Evolutionary conservation across 2,888 invertebrate species (phyloP).

Genomic region (Congeria kusceri): DNA sequence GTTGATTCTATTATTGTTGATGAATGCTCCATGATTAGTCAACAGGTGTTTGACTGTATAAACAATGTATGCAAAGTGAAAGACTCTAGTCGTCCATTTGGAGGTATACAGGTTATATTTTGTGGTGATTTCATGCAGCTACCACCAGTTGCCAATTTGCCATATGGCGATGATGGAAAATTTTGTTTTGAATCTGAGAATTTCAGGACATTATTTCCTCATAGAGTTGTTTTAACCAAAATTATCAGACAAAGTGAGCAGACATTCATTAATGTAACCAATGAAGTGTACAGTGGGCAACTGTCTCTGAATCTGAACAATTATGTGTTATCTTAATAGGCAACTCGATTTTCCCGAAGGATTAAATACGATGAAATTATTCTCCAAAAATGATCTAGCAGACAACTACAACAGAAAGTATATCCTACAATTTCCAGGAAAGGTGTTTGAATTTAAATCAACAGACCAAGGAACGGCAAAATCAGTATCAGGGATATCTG

Average conservation of each 20-base stretch:
- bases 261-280: background rate
- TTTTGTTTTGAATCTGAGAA: constrained; percentile 43
- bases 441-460: background rate
- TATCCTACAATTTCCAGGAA: background rate
- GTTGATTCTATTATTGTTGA: constrained; percentile 40
- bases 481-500: background rate
- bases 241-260: constrained; percentile 13
- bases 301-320: background rate
- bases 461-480: background rate
- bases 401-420: background rate
- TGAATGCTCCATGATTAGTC: constrained; percentile 48
- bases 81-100: constrained; percentile 11
- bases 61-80: constrained; percentile 16
- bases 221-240: constrained; percentile 26
- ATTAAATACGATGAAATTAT: background rate
- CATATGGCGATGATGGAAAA: constrained; percentile 41
- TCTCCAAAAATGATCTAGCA: background rate
- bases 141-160: constrained; percentile 48
- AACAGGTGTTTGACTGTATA: constrained; percentile 24
- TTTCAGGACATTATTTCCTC: constrained; percentile 27
- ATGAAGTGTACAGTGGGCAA: background rate
- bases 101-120: constrained; percentile 43
- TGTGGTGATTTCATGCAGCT: constrained; percentile 53
- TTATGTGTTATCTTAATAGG: too few relatives aligned
- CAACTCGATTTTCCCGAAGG: too few relatives aligned